These are phyloP conservation scores for Osedax fenrisi DNA, from an alignment of 2,888 invertebrate genomes.

Conservation along the genomic window DNA sequence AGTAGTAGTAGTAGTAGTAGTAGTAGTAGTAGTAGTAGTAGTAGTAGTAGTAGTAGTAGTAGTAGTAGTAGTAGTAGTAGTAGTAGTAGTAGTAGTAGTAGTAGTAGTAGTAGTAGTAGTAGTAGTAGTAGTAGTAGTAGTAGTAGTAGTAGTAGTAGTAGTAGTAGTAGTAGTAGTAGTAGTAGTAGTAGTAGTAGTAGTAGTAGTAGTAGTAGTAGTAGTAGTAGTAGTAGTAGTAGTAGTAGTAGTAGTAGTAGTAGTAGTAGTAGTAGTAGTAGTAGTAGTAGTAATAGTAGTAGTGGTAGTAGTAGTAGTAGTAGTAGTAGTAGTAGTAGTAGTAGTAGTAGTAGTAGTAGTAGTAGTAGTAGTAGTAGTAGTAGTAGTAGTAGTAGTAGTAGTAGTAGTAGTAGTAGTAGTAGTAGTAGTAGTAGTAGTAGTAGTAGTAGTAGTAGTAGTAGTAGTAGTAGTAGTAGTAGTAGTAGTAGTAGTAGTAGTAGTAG, in stretches of 20 bases:
- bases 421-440: slow-evolving; percentile 2
- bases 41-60: not conserved
- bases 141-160: slow-evolving; percentile 9
- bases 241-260: slow-evolving; percentile 20
- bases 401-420: slow-evolving; percentile 2
- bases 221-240: slow-evolving; percentile 20
- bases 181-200: slow-evolving; percentile 11
- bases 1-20: slow-evolving; percentile 14
- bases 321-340: slow-evolving; percentile 21
- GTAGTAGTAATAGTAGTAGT: slow-evolving; percentile 12
- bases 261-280: slow-evolving; percentile 18
- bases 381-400: slow-evolving; percentile 2
- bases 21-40: slow-evolving; percentile 8
- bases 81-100: slow-evolving; percentile 2
- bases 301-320: slow-evolving; percentile 6
- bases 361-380: slow-evolving; percentile 2
- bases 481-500: slow-evolving; percentile 2
- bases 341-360: slow-evolving; percentile 6
- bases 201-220: slow-evolving; percentile 20
- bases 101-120: not conserved
- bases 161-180: slow-evolving; percentile 11
- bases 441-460: slow-evolving; percentile 2
- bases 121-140: slow-evolving; percentile 12
- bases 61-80: not conserved
- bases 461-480: not conserved